Percentiles rank a stretch among this genome's conserved stretches.
phyloP scores from a whole-genome alignment of 2,797 vertebrate species.

The Danio aesculapii region DNA sequence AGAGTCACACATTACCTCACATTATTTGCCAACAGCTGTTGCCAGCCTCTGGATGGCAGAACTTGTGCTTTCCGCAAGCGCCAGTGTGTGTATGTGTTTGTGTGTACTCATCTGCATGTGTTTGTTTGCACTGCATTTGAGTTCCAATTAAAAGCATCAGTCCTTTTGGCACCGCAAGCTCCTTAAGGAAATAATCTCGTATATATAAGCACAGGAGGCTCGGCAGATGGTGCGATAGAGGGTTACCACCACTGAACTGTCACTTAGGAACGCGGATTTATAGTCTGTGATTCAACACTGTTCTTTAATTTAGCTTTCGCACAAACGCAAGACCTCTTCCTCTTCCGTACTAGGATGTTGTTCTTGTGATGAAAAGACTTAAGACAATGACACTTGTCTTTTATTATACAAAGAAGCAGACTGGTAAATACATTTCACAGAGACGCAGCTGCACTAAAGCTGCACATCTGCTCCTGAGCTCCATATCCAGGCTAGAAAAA shows the following conservation, averaged over 20 bases:
- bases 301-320: conserved; percentile 27
- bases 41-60: conserved; percentile 28
- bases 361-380: conserved; percentile 39
- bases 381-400: conserved; percentile 38
- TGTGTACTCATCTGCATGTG: conserved; percentile 5
- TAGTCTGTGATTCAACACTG: conserved; percentile 25
- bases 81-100: conserved; percentile 6
- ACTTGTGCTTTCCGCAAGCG: conserved; percentile 17
- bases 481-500: conserved; percentile 27
- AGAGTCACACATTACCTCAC: conserved; percentile 40
- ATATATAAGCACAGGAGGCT: conserved; percentile 66
- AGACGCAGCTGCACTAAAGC: conserved; percentile 22
- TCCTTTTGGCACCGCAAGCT: conserved; percentile 71
- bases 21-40: conserved; percentile 46
- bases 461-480: conserved; percentile 32
- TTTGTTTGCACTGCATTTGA: conserved; percentile 62
- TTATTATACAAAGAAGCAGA: conserved; percentile 23
- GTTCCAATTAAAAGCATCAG: conserved; percentile 80
- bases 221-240: conserved; percentile 76
- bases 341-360: conserved; percentile 29
- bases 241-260: conserved; percentile 52
- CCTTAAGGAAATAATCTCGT: conserved; percentile 72
- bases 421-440: conserved; percentile 33
- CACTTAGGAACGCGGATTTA: conserved; percentile 47
- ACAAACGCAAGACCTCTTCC: conserved; percentile 16